Conservation (phyloP, 2,113 vertebrate species). For the Thalassoma bifasciatum region DNA sequence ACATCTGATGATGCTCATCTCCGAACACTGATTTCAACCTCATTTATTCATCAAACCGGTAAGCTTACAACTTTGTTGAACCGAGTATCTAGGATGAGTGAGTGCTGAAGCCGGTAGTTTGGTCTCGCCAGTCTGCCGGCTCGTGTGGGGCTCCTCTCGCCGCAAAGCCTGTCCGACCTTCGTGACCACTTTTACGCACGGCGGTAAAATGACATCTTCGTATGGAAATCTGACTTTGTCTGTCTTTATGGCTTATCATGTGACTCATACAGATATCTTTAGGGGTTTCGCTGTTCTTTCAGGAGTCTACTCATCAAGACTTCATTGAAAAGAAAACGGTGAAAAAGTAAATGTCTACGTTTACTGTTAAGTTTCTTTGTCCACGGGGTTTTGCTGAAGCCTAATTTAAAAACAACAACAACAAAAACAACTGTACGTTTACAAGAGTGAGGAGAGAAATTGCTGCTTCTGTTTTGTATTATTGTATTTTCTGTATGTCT, state of each 20-base stretch:
- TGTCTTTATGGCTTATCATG: neutral
- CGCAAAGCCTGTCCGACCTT: conserved; percentile 23
- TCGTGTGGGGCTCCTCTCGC: conserved; percentile 29
- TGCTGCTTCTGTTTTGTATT: fast-evolving
- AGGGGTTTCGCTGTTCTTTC: neutral
- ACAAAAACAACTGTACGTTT: neutral
- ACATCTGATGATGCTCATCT: conserved; percentile 47
- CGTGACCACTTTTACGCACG: conserved; percentile 62
- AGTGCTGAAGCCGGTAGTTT: conserved; percentile 54
- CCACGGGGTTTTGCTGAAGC: neutral
- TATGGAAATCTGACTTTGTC: neutral
- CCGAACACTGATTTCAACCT: conserved; percentile 59
- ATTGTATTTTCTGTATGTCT: neutral
- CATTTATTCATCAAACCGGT: conserved; percentile 73
- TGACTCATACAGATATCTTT: neutral
- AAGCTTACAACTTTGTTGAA: conserved; percentile 59
- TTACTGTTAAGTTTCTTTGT: neutral
- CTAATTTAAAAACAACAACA: too few species aligned
- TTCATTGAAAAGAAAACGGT: neutral
- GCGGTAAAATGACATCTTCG: conserved; percentile 5
- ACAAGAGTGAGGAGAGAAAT: too few species aligned
- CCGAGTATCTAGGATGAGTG: conserved; percentile 1
- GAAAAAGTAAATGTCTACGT: too few species aligned
- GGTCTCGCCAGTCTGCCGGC: conserved; percentile 16
- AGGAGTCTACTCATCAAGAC: neutral